These are phyloP conservation scores for Episyrphus balteatus DNA, from an alignment of 1,140 invertebrate species.

Conservation along the genomic window DNA sequence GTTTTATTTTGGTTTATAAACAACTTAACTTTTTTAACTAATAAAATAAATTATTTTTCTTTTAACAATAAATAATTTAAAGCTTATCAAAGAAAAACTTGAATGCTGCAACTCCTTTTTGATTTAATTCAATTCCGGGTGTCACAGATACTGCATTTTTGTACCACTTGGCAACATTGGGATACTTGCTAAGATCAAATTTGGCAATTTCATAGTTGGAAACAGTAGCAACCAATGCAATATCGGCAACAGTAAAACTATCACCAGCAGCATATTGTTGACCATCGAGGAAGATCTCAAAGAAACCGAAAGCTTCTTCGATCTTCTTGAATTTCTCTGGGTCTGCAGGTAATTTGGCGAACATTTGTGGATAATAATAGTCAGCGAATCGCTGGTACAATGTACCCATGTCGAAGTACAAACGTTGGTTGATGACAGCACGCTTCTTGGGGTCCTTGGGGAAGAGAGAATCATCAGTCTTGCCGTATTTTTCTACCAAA, in stretches of 20 bases:
- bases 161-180: slow-evolving; percentile 57
- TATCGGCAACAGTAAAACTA: slow-evolving; percentile 59
- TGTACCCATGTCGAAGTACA: slow-evolving; percentile 60
- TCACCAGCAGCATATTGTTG: slow-evolving; percentile 52
- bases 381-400: slow-evolving; percentile 48
- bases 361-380: slow-evolving; percentile 56
- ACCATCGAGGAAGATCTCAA: slow-evolving; percentile 52
- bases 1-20: no score
- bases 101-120: slow-evolving; percentile 40
- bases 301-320: slow-evolving; percentile 46
- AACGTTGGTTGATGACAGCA: slow-evolving; percentile 56
- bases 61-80: not conserved
- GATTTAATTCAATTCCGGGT: slow-evolving; percentile 62
- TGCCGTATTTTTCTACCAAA: slow-evolving; percentile 51
- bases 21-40: no score
- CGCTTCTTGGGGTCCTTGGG: slow-evolving; percentile 52
- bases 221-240: slow-evolving; percentile 48
- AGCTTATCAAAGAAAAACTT: slow-evolving; percentile 18
- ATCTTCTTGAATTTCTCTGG: slow-evolving; percentile 50
- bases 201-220: slow-evolving; percentile 53
- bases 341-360: slow-evolving; percentile 47
- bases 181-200: slow-evolving; percentile 51
- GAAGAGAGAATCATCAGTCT: slow-evolving; percentile 52
- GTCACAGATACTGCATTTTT: slow-evolving; percentile 50
- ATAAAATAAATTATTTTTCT: no score